Evolutionary conservation across 2,888 invertebrate species (phyloP).

Genomic region (Pterostichus niger): DNA sequence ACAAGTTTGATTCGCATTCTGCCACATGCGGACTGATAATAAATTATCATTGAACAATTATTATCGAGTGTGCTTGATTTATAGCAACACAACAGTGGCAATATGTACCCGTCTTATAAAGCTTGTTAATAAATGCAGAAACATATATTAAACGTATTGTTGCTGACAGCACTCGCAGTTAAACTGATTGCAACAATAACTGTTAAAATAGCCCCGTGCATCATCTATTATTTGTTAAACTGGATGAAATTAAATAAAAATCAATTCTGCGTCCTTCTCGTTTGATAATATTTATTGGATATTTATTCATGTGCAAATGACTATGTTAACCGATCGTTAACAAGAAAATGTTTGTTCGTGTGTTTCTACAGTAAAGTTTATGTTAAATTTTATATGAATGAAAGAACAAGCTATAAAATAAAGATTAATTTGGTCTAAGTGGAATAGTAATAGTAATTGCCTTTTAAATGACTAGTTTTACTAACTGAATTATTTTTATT

Average conservation of each 20-base stretch:
- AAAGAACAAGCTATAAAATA: slow-evolving; percentile 45
- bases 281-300: slow-evolving; percentile 46
- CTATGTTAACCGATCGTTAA: slow-evolving; percentile 13
- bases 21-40: slow-evolving; percentile 31
- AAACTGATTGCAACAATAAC: slow-evolving; percentile 60
- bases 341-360: slow-evolving; percentile 10
- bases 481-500: slow-evolving; percentile 49
- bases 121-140: slow-evolving; percentile 64
- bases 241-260: slow-evolving; percentile 13
- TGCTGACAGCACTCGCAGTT: slow-evolving; percentile 57
- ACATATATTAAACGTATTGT: slow-evolving; percentile 64
- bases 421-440: slow-evolving; percentile 32
- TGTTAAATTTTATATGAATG: slow-evolving; percentile 35
- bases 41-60: slow-evolving; percentile 65
- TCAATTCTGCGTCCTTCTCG: slow-evolving; percentile 12
- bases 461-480: slow-evolving; percentile 38
- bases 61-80: slow-evolving; percentile 61
- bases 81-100: slow-evolving; percentile 60
- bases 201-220: slow-evolving; percentile 29
- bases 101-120: slow-evolving; percentile 63
- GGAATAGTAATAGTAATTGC: slow-evolving; percentile 31
- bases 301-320: slow-evolving; percentile 44
- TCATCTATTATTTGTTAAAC: slow-evolving; percentile 33
- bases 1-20: slow-evolving; percentile 16
- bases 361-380: slow-evolving; percentile 13